Base-by-base conservation (phyloP, 23 tunicate genomes). In the Phallusia fumigata region DNA sequence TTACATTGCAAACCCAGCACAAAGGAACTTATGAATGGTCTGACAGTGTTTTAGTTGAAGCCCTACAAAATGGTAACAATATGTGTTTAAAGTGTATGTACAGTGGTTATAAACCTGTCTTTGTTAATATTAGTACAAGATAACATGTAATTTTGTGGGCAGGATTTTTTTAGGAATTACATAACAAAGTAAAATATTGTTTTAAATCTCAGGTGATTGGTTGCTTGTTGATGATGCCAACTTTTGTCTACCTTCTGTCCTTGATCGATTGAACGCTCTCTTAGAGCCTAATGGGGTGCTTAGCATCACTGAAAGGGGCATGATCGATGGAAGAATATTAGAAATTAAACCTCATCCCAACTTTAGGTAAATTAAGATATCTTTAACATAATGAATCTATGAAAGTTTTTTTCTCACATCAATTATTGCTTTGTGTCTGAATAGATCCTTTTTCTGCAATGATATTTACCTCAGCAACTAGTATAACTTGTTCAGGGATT, bases 191-290 rank as follows among this genome's bases (percentile, higher is more conserved):
- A 6, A 21, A 6, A 6, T 58, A 16, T 6, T 24, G 28, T 58
- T 24, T 58, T 51, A 51, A 13, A 18, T 51, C 69, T 45, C 53
- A 83, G 99, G 99, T n/a, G 97, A 96, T 47, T 96, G 99, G 99
- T 79, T 96, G 44, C 74, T 96, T 49, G 73, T 96, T 0, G 97
- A 96, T 36, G 92, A 82, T 11, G 96, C 99, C 3, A 96, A 96
- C 76, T 91, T 87, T 36, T 90, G 96, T 77, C 84, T 88, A n/a
- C 79, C 96, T 11, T 91, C 99, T 24, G 96, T 96, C n/a, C 65
- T 96, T 81, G 99, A 96, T 74, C 84, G 99, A 40, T 21, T 96
- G 32, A 96, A 96, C 69, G 88, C 88, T 6, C 85, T 96, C 19
- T 80, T 96, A 52, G 99, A 96, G 52, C 93, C 93, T 36, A 65